These are phyloP conservation scores for Drosophila mettleri DNA, from an alignment of 2,888 invertebrate genomes.

Conservation along the genomic window DNA sequence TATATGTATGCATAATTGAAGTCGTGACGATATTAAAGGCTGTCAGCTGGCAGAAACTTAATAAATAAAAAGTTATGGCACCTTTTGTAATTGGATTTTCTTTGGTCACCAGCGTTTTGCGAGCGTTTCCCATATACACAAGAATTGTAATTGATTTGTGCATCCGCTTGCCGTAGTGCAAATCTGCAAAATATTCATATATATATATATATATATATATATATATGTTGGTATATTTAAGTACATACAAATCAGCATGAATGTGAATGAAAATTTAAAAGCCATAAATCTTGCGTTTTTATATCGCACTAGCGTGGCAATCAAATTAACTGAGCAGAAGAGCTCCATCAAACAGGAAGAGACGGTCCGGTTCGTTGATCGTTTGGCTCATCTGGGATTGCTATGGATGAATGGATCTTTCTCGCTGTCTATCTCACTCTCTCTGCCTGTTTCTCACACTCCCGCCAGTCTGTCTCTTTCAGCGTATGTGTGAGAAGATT, in stretches of 20 bases:
- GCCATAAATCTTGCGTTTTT: slow-evolving; percentile 70
- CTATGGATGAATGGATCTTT: slow-evolving; percentile 31
- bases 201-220: not conserved
- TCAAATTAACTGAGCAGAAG: slow-evolving; percentile 59
- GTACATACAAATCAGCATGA: slow-evolving; percentile 41
- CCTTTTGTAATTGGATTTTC: slow-evolving; percentile 56
- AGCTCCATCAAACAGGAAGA: slow-evolving; percentile 49
- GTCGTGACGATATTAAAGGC: slow-evolving; percentile 39
- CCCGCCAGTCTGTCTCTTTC: not conserved
- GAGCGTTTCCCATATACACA: slow-evolving; percentile 36
- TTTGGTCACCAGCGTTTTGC: slow-evolving; percentile 33
- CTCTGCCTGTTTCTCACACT: too few species aligned
- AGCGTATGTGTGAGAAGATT: slow-evolving; percentile 2
- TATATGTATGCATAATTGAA: slow-evolving; percentile 25
- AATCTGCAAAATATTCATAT: slow-evolving; percentile 14
- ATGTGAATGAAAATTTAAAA: slow-evolving; percentile 72
- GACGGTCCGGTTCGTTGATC: slow-evolving; percentile 36
- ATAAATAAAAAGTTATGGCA: slow-evolving; percentile 51
- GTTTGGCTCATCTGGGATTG: slow-evolving; percentile 37
- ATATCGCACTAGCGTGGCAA: slow-evolving; percentile 56
- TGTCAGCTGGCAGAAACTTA: slow-evolving; percentile 26
- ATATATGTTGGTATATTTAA: not conserved
- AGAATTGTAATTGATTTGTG: slow-evolving; percentile 59
- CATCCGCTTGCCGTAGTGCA: slow-evolving; percentile 53
- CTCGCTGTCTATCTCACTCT: not conserved